These are phyloP conservation scores for Prenolepis imparis DNA, from an alignment of 2,888 invertebrate species.

Conservation along the genomic window DNA sequence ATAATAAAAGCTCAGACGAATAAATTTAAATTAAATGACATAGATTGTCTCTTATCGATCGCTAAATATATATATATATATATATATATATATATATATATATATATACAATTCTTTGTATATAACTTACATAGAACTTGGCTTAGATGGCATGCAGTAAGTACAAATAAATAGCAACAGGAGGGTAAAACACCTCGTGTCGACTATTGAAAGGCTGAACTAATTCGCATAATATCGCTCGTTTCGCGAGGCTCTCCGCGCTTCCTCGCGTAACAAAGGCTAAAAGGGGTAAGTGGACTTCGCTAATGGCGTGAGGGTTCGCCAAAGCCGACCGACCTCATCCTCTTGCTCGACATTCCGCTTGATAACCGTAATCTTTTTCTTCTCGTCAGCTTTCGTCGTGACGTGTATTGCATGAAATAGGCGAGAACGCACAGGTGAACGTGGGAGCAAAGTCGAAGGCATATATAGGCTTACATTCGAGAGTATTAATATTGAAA, in stretches of 20 bases:
- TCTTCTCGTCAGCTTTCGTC: conserved; percentile 26
- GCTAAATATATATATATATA: conserved; percentile 14
- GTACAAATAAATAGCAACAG: conserved; percentile 51
- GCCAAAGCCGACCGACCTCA: conserved; percentile 44
- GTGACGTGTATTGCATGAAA: conserved; percentile 17
- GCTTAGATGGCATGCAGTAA: conserved; percentile 35
- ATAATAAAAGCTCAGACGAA: conserved; percentile 14
- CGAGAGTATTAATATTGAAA: neutral
- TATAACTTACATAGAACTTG: conserved; percentile 33
- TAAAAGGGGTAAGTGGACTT: conserved; percentile 53
- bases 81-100: conserved; percentile 20
- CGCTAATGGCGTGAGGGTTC: conserved; percentile 55
- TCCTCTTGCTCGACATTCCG: conserved; percentile 26
- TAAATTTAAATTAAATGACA: conserved; percentile 18
- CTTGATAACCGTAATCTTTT: conserved; percentile 52
- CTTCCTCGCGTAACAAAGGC: conserved; percentile 48
- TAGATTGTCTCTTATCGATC: conserved; percentile 37
- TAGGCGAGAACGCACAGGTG: neutral
- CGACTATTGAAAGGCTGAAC: conserved; percentile 48
- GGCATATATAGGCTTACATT: neutral
- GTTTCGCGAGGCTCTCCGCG: conserved; percentile 49
- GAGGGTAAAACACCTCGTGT: conserved; percentile 51
- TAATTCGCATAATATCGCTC: conserved; percentile 58
- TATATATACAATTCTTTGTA: conserved; percentile 11
- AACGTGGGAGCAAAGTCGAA: neutral